These are phyloP conservation scores for Andrena hattorfiana DNA, from an alignment of 2,888 invertebrate species.

Conservation along the genomic window DNA sequence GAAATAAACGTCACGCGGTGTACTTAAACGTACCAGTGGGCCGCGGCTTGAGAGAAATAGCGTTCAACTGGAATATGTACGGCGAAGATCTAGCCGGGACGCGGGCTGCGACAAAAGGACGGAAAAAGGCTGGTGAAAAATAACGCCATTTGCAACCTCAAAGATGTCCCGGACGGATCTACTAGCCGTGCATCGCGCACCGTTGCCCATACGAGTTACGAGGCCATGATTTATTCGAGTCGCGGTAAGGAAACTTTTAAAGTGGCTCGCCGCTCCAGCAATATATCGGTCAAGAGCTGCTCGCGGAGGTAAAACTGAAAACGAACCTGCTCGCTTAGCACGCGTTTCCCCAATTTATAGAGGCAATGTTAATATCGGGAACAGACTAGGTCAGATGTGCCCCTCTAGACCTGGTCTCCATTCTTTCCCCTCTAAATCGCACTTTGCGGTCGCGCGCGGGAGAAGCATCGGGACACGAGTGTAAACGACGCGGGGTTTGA, in stretches of 20 bases:
- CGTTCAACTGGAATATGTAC: slow-evolving; percentile 24
- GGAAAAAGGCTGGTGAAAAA: slow-evolving; percentile 45
- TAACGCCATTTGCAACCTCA: slow-evolving; percentile 59
- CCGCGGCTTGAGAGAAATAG: slow-evolving; percentile 14
- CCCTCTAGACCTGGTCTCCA: not conserved
- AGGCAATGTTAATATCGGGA: not conserved
- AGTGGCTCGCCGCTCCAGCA: slow-evolving; percentile 54
- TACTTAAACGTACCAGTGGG: not conserved
- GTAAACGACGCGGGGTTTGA: not conserved
- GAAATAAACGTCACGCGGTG: slow-evolving; percentile 9
- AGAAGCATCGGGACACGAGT: not conserved
- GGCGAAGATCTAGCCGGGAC: not conserved
- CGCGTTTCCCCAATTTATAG: slow-evolving; percentile 20
- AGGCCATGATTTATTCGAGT: slow-evolving; percentile 61
- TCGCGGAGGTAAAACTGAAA: not conserved
- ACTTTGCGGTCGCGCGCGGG: not conserved
- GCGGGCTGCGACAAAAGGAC: not conserved
- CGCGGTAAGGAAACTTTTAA: slow-evolving; percentile 59
- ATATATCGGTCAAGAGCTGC: slow-evolving; percentile 54
- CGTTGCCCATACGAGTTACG: slow-evolving; percentile 56
- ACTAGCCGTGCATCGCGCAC: slow-evolving; percentile 51
- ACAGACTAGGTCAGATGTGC: not conserved
- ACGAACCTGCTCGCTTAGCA: slow-evolving; percentile 15
- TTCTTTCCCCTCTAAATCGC: not conserved
- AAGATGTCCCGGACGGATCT: slow-evolving; percentile 57